These are phyloP conservation scores for Lordiphosa andalusiaca DNA, from an alignment of 2,888 invertebrate genomes.

Conservation along the genomic window DNA sequence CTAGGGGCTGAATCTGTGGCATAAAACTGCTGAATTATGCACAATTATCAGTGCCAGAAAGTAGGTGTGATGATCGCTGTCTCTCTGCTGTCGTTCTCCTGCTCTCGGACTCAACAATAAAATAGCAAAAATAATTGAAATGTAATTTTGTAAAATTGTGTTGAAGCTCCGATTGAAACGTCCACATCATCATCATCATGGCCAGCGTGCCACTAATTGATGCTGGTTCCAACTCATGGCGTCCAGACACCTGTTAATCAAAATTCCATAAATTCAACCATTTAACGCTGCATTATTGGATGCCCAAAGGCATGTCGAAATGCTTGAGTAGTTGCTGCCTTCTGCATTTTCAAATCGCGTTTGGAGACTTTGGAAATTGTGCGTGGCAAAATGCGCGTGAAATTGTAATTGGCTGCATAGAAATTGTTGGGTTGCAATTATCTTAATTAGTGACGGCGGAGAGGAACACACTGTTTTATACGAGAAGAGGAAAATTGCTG, in stretches of 20 bases:
- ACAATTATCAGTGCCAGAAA: constrained; percentile 66
- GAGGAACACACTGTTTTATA: constrained; percentile 16
- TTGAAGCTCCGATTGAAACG: constrained; percentile 51
- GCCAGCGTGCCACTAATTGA: constrained; percentile 42
- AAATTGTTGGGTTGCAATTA: constrained; percentile 39
- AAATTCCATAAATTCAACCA: constrained; percentile 57
- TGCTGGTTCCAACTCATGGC: constrained; percentile 32
- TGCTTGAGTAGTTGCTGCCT: constrained; percentile 10
- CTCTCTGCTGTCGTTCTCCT: constrained; percentile 12
- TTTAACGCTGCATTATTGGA: constrained; percentile 39
- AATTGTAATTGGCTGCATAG: constrained; percentile 39
- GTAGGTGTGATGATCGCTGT: constrained; percentile 68
- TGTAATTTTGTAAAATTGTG: constrained; percentile 57
- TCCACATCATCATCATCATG: constrained; percentile 19
- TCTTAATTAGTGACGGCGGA: constrained; percentile 43
- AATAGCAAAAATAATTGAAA: constrained; percentile 68
- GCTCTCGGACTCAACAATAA: constrained; percentile 42
- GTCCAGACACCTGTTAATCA: constrained; percentile 46
- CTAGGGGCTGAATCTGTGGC: constrained; percentile 35
- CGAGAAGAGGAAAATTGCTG: constrained; percentile 11
- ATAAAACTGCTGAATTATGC: constrained; percentile 73
- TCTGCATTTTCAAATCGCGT: constrained; percentile 10
- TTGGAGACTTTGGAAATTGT: constrained; percentile 23
- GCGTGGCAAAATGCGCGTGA: constrained; percentile 44
- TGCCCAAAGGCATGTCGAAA: constrained; percentile 23